phyloP scores from a whole-genome alignment of 2,888 invertebrate genomes.

The Cordilura impudica region DNA sequence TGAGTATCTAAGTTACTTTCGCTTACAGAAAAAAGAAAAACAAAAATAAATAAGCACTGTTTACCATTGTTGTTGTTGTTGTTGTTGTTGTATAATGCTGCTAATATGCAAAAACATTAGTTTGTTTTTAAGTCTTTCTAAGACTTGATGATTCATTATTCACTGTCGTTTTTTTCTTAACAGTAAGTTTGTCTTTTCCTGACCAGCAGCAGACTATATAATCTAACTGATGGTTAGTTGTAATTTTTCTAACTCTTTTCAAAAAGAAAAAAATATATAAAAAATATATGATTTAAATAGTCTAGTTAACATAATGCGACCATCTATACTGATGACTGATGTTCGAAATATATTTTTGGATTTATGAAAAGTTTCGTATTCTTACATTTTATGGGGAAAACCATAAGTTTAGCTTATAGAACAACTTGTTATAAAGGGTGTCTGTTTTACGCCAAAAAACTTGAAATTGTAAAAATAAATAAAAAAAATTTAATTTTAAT shows the following conservation, averaged over 20 bases:
- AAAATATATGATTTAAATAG: background rate
- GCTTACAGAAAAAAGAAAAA: constrained; percentile 36
- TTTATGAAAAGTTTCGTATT: too few species aligned
- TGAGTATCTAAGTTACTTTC: constrained; percentile 64
- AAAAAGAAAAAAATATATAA: background rate
- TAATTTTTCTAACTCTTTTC: constrained; percentile 32
- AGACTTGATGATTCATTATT: constrained; percentile 58
- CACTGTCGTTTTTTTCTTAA: constrained; percentile 59
- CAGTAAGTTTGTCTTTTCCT: constrained; percentile 49
- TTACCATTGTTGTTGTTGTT: constrained; percentile 32
- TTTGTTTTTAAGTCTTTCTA: constrained; percentile 39
- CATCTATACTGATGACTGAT: background rate
- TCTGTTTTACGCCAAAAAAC: too few species aligned
- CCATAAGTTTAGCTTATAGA: too few species aligned
- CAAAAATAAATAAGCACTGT: too few species aligned
- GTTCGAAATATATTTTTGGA: too few species aligned
- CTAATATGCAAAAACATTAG: constrained; percentile 58
- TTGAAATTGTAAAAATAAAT: too few species aligned
- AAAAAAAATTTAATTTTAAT: too few species aligned
- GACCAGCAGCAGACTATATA: constrained; percentile 22
- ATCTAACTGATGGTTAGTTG: constrained; percentile 43
- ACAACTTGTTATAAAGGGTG: too few species aligned
- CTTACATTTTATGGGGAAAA: too few species aligned
- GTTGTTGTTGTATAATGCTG: constrained; percentile 48
- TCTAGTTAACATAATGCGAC: background rate